These are phyloP conservation scores for Thunnus maccoyii DNA, from an alignment of 2,113 vertebrate species.

Conservation along the genomic window DNA sequence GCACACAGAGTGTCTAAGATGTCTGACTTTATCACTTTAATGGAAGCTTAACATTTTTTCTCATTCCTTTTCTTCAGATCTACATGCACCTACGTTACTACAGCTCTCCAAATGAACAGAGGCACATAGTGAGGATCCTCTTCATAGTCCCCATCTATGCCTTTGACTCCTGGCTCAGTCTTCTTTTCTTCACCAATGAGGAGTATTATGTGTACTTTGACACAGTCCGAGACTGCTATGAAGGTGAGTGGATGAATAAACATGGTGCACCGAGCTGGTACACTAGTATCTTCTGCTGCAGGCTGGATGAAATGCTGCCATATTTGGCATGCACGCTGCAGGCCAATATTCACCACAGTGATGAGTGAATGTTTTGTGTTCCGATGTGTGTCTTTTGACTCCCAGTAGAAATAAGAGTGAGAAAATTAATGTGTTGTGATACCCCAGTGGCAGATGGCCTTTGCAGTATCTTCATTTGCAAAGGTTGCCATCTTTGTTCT, in stretches of 20 bases:
- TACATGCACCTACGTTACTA: slow-evolving; percentile 98
- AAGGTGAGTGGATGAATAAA: slow-evolving; percentile 85
- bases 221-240: slow-evolving; percentile 96
- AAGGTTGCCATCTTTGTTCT: slow-evolving; percentile 84
- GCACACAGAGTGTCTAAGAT: no score
- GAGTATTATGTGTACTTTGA: slow-evolving; percentile 98
- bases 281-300: neutral
- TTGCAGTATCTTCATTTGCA: slow-evolving; percentile 68
- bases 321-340: neutral
- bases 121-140: slow-evolving; percentile 96
- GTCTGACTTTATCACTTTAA: neutral
- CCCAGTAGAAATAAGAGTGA: slow-evolving; percentile 28
- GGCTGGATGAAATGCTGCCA: neutral
- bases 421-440: slow-evolving; percentile 54
- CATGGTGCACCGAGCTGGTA: neutral
- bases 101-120: slow-evolving; percentile 95
- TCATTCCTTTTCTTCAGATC: slow-evolving; percentile 83
- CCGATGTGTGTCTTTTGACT: slow-evolving; percentile 10
- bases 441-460: slow-evolving; percentile 72
- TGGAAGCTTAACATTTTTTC: neutral
- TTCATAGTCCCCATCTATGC: slow-evolving; percentile 98
- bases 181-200: slow-evolving; percentile 99
- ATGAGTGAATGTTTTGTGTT: slow-evolving; percentile 1
- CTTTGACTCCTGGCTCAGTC: slow-evolving; percentile 98
- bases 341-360: neutral